Percentiles rank a stretch among this genome's conserved stretches.
Evolutionary conservation across 2,888 invertebrate species (phyloP).

Genomic region (Dryococelus australis): DNA sequence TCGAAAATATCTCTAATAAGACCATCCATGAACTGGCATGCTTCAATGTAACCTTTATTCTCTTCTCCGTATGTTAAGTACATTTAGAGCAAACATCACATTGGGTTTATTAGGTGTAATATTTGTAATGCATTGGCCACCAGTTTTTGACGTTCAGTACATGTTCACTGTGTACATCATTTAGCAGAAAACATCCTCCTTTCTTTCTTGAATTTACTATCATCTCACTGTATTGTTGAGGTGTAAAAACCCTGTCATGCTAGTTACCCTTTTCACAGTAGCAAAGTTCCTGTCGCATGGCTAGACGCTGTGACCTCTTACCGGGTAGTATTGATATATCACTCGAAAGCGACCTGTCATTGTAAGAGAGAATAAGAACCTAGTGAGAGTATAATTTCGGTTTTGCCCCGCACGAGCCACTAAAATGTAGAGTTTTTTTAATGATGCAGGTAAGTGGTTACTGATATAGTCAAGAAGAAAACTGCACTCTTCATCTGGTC

Average conservation of each 20-base stretch:
- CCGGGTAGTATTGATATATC: neutral
- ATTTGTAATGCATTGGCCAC: neutral
- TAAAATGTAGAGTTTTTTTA: neutral
- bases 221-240: neutral
- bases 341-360: neutral
- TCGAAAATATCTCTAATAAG: neutral
- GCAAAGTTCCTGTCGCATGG: neutral
- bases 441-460: no score
- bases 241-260: neutral
- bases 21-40: neutral
- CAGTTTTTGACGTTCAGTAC: neutral
- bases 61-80: neutral
- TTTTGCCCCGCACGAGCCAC: neutral
- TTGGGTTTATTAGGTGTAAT: neutral
- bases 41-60: neutral
- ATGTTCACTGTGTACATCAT: neutral
- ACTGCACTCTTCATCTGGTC: no score
- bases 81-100: neutral
- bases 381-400: neutral
- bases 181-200: neutral
- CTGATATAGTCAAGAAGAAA: no score
- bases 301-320: neutral
- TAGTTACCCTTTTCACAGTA: neutral
- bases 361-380: neutral
- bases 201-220: neutral